Conservation (phyloP, 2,888 invertebrate genomes). For the Sipunculus nudus region DNA sequence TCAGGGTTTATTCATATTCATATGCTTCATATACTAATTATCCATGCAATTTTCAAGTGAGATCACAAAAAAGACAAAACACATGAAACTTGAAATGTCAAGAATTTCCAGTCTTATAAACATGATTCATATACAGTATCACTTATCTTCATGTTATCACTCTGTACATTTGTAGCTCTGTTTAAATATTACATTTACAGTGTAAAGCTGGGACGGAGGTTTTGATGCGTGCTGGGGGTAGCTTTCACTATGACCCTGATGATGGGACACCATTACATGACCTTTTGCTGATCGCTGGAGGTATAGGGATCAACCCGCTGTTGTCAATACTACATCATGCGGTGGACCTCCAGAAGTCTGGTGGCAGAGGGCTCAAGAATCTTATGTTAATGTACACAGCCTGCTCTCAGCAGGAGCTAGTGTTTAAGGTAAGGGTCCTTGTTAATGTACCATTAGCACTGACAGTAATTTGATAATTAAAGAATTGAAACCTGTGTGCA, state of each 20-base stretch:
- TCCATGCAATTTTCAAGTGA: too few relatives aligned
- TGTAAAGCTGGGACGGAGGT: constrained; percentile 62
- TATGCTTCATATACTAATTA: too few relatives aligned
- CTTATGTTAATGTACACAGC: constrained; percentile 64
- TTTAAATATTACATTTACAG: constrained; percentile 45
- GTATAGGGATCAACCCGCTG: constrained; percentile 69
- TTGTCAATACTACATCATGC: constrained; percentile 64
- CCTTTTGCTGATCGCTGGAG: constrained; percentile 67
- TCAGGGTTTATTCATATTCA: too few relatives aligned
- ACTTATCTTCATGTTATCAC: too few relatives aligned
- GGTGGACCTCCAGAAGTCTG: constrained; percentile 44
- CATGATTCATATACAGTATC: too few relatives aligned
- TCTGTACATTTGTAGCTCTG: too few relatives aligned
- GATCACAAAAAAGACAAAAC: too few relatives aligned
- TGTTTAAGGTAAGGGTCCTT: constrained; percentile 63
- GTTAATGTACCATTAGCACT: too few relatives aligned
- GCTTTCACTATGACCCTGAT: constrained; percentile 62
- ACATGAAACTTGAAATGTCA: too few relatives aligned
- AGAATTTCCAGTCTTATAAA: too few relatives aligned
- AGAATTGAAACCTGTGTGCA: too few relatives aligned
- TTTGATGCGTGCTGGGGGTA: constrained; percentile 65
- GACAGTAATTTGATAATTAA: too few relatives aligned
- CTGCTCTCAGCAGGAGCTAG: constrained; percentile 59
- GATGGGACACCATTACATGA: constrained; percentile 35
- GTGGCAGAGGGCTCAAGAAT: constrained; percentile 38